These are phyloP conservation scores for Danaus plexippus DNA, from an alignment of 1,140 invertebrate genomes.

Conservation along the genomic window DNA sequence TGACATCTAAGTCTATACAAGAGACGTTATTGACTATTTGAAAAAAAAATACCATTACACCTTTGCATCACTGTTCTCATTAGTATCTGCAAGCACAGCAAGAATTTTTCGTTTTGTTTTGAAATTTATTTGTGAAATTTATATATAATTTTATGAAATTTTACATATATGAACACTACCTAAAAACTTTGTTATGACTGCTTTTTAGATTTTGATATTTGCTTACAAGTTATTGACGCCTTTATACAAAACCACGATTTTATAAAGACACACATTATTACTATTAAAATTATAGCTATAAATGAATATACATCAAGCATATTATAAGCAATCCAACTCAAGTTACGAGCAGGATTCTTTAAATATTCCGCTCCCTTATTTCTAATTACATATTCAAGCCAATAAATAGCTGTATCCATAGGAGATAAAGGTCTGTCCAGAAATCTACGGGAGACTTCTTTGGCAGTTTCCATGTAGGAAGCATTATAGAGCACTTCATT, in stretches of 20 bases:
- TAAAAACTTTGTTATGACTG: too few species aligned
- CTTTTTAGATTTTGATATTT: too few species aligned
- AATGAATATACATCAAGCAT: conserved; percentile 73
- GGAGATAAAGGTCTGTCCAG: conserved; percentile 71
- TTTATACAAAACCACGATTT: background rate
- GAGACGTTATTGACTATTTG: too few species aligned
- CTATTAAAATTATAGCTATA: conserved; percentile 6
- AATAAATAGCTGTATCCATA: conserved; percentile 74
- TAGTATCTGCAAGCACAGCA: too few species aligned
- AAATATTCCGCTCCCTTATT: conserved; percentile 73
- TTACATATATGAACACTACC: too few species aligned
- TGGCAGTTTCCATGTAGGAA: conserved; percentile 47
- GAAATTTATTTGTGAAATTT: too few species aligned
- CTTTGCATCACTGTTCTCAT: too few species aligned
- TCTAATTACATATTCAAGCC: conserved; percentile 76
- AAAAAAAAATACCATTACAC: too few species aligned
- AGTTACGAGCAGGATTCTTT: conserved; percentile 70
- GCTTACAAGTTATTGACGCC: too few species aligned
- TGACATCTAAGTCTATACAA: too few species aligned
- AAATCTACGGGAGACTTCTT: conserved; percentile 63
- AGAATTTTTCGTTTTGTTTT: too few species aligned
- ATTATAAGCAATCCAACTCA: conserved; percentile 74
- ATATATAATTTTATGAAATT: too few species aligned
- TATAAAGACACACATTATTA: background rate
- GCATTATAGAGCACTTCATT: conserved; percentile 40